These are phyloP conservation scores for Hystrix cristata DNA, from an alignment of 2,113 vertebrate genomes.

Conservation along the genomic window DNA sequence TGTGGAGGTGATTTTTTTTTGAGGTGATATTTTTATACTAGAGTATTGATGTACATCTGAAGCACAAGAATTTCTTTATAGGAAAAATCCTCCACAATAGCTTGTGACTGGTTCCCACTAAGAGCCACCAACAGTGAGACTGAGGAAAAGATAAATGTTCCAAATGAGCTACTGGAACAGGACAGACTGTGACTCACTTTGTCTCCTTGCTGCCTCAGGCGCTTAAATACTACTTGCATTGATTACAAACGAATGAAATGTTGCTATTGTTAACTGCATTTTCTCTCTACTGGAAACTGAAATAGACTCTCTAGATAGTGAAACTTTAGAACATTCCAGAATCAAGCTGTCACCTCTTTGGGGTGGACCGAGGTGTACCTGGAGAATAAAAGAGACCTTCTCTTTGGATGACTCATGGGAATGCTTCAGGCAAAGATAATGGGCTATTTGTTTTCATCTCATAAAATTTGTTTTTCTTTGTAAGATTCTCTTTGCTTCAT, in stretches of 20 bases:
- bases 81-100: not conserved
- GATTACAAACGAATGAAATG: not conserved
- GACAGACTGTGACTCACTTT: not conserved
- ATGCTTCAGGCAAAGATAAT: not conserved
- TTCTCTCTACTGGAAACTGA: slow-evolving; percentile 25
- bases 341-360: not conserved
- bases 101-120: not conserved
- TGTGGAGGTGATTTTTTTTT: not conserved
- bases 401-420: not conserved
- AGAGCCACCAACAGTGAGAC: slow-evolving; percentile 24
- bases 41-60: not conserved
- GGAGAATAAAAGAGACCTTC: not conserved
- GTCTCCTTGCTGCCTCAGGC: not conserved
- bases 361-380: not conserved
- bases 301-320: not conserved
- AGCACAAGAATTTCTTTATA: slow-evolving; percentile 8
- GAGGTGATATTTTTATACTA: not conserved
- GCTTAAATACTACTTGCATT: not conserved
- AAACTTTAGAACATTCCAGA: not conserved
- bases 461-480: not conserved
- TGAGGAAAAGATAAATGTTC: slow-evolving; percentile 25
- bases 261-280: slow-evolving; percentile 34
- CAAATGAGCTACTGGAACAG: not conserved
- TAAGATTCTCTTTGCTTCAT: not conserved
- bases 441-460: not conserved